Conservation (phyloP, 1,140 invertebrate genomes). For the Atta cephalotes region DNA sequence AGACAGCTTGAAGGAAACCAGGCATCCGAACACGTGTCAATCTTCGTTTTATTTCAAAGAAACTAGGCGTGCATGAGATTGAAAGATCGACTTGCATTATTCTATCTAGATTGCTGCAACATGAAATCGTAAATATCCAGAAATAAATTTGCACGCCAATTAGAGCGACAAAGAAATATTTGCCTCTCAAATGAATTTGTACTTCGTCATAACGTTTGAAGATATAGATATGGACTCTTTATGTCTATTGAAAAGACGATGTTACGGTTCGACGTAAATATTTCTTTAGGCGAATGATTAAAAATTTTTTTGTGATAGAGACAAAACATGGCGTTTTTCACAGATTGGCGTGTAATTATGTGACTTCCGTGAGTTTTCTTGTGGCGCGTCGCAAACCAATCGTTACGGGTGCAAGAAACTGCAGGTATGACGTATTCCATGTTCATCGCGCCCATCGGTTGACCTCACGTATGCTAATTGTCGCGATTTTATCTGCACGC, state of each 20-base stretch:
- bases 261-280: too few species aligned
- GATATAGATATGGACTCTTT: not conserved
- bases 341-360: slow-evolving; percentile 2
- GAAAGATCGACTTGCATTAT: slow-evolving; percentile 28
- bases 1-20: slow-evolving; percentile 60
- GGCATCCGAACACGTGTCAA: slow-evolving; percentile 34
- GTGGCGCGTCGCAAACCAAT: not conserved
- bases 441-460: slow-evolving; percentile 73
- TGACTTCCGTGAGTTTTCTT: slow-evolving; percentile 2
- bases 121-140: slow-evolving; percentile 24
- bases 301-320: not conserved
- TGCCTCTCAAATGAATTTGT: not conserved
- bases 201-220: slow-evolving; percentile 8
- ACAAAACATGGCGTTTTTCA: not conserved
- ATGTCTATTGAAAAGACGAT: not conserved
- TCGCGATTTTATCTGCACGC: slow-evolving; percentile 83
- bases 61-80: slow-evolving; percentile 8
- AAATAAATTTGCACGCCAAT: slow-evolving; percentile 22
- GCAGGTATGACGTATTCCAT: slow-evolving; percentile 68
- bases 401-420: slow-evolving; percentile 61
- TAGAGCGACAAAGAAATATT: slow-evolving; percentile 15
- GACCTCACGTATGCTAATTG: slow-evolving; percentile 84
- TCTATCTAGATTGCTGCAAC: not conserved
- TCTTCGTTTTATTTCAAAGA: slow-evolving; percentile 20
- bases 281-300: not conserved